A percentile compares a stretch with the other conserved stretches of the same genome.
These are phyloP conservation scores for Manacus vitellinus DNA, from an alignment of 2,113 vertebrate genomes.

Conservation along the genomic window DNA sequence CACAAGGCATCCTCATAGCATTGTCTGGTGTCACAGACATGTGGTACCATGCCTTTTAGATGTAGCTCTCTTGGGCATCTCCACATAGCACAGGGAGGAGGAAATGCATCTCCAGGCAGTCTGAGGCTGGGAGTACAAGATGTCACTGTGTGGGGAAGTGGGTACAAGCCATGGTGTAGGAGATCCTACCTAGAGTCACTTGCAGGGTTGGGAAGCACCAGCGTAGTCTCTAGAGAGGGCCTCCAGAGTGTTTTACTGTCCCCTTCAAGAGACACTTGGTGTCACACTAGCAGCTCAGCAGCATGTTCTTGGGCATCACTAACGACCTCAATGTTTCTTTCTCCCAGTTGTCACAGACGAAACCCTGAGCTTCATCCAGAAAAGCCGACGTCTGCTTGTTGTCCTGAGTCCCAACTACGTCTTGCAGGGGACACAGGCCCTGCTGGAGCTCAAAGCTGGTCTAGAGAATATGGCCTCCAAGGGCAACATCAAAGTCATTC, in stretches of 20 bases:
- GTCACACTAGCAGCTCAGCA: neutral
- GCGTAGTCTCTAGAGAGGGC: neutral
- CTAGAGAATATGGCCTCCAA: slow-evolving; percentile 87
- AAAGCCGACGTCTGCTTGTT: slow-evolving; percentile 91
- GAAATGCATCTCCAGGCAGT: neutral
- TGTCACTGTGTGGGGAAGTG: neutral
- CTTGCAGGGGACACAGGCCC: slow-evolving; percentile 88
- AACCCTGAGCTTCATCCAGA: slow-evolving; percentile 93
- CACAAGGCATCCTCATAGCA: neutral
- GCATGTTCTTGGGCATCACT: slow-evolving; percentile 35
- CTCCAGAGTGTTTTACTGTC: neutral
- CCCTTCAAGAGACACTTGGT: neutral
- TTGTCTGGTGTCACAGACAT: neutral
- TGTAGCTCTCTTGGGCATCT: neutral
- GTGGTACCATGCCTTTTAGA: neutral
- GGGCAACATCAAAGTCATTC: slow-evolving; percentile 89
- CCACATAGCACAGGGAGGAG: fast-evolving
- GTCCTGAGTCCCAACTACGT: slow-evolving; percentile 90
- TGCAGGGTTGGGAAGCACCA: neutral
- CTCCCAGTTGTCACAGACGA: slow-evolving; percentile 95
- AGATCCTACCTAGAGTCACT: neutral
- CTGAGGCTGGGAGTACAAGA: neutral
- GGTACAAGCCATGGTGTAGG: neutral
- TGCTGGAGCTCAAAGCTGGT: slow-evolving; percentile 95
- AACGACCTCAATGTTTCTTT: slow-evolving; percentile 73